Conservation (phyloP, 1,140 invertebrate genomes). For the Elymnias hypermnestra region DNA sequence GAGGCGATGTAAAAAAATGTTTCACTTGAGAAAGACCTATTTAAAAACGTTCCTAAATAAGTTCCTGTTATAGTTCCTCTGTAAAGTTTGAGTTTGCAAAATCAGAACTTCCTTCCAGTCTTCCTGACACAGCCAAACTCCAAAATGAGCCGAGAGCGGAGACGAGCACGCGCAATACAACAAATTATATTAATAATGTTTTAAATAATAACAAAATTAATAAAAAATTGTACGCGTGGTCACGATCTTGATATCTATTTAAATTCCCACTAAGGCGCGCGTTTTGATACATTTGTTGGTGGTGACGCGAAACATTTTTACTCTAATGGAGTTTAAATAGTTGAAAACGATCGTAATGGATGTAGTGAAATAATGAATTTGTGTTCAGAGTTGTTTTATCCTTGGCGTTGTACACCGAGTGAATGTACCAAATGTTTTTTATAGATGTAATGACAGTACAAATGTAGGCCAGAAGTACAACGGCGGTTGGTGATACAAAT, state of each 20-base stretch:
- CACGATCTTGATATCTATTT: conserved; percentile 31
- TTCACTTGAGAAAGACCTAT: no score
- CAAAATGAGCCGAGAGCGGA: conserved; percentile 34
- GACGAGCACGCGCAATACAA: conserved; percentile 55
- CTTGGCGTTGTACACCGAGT: conserved; percentile 52
- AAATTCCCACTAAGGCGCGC: conserved; percentile 38
- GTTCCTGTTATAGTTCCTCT: conserved; percentile 24
- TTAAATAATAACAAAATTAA: conserved; percentile 73
- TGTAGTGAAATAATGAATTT: conserved; percentile 62
- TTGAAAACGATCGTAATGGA: conserved; percentile 35
- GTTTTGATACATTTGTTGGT: conserved; percentile 39
- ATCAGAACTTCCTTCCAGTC: conserved; percentile 55
- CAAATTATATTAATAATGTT: conserved; percentile 75
- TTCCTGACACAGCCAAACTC: conserved; percentile 47
- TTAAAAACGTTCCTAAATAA: conserved; percentile 35
- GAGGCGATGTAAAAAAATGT: no score
- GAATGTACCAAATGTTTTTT: conserved; percentile 38
- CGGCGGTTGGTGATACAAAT: conserved; percentile 56
- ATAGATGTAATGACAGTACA: conserved; percentile 53
- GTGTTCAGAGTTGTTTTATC: conserved; percentile 54
- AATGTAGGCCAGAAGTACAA: conserved; percentile 47
- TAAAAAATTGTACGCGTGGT: conserved; percentile 65
- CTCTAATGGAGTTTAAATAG: conserved; percentile 38
- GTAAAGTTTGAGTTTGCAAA: conserved; percentile 8
- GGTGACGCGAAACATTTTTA: conserved; percentile 53